Base-by-base conservation (phyloP, 2,113 vertebrate species). In the Bombycilla garrulus region DNA sequence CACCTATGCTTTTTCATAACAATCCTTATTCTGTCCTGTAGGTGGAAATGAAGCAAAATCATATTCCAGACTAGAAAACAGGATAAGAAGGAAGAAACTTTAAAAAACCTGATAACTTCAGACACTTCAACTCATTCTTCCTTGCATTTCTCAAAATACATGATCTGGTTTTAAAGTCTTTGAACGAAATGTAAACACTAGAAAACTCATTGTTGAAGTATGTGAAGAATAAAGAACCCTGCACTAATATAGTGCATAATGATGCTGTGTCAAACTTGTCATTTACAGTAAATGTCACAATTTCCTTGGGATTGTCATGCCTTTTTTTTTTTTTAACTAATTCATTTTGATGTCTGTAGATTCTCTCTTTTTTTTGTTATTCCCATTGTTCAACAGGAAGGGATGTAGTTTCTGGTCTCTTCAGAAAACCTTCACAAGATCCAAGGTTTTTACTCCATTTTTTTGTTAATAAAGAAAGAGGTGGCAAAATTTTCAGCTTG, bases 161-260 rank as follows among this genome's bases (percentile, higher is more conserved):
- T 95, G 93, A 97, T 98, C 96, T 81, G 81, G 83, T 94, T 93
- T 96, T 92, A 92, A 96, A 97, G 96, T 97, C 94, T 97, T 97
- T 90, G 97, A 98, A 95, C 90, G 58, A 98, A 98, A 98, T 98
- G 98, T 98, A 98, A 98, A 98, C 97, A 98, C 97, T 98, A 98
- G 97, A 99, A 99, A 99, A 99, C 97, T 97, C 96, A 98, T 98
- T 97, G 96, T 91, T 98, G 97, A 98, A 97, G 97, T 89, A 97
- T 97, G 97, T 98, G 98, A 96, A 97, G 97, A 98, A 97, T 97
- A 97, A 98, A 96, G 95, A 98, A 97, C 97, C 90, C 97, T 98
- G 99, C 99, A 99, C 99, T 99, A 99, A 99, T 98, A 98, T 99
- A 99, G 99, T 99, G 99, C 99, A 96, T 99, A 99, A 97, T 92